Base-by-base conservation (phyloP, 2,797 vertebrate species). In the Pygocentrus nattereri region DNA sequence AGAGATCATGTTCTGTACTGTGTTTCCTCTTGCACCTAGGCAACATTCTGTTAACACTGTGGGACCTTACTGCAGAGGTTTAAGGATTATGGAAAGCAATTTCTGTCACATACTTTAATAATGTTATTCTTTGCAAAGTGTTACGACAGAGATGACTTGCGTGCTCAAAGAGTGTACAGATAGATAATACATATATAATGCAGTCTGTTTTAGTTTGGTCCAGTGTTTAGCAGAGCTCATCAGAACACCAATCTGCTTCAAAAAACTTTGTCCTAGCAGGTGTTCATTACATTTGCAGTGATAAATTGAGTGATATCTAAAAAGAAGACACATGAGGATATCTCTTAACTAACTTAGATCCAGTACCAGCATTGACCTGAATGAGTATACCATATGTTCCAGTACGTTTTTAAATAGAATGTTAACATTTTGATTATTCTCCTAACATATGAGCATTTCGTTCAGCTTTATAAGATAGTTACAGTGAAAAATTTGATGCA, bases 1-100 rank as follows among this genome's bases (percentile, higher is more conserved):
- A 87, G 80, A 90, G 87, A 75, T 88, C 81, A 71, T 70, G 84
- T 78, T 87, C 85, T 76, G 31, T 65, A 79, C 70, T 5, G 27
- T n/a, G 52, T 79, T 38, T 44, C 56, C 49, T 27, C 67, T 71
- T 74, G n/a, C 47, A 44, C 74, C 19, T 19, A 68, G 23, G 79
- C 71, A 74, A 72, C 65, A 59, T 10, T 76, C 62, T 30, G 23
- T 73, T 76, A 82, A 85, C 58, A 59, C 31, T 61, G 49, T 38
- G 41, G 78, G 41, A 74, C 21, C 81, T 59, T 74, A 67, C 56
- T 73, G 67, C 67, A 64, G 64, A 86, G 52, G 21, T 41, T 31
- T 76, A 2, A 73, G 21, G 18, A 74, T 70, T 68, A 74, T 38
- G 38, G 25, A 52, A 58, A 34, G 65, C 30, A 44, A 0, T 7